Base-by-base conservation (phyloP, 2,113 vertebrate genomes). In the Phoxinus phoxinus region DNA sequence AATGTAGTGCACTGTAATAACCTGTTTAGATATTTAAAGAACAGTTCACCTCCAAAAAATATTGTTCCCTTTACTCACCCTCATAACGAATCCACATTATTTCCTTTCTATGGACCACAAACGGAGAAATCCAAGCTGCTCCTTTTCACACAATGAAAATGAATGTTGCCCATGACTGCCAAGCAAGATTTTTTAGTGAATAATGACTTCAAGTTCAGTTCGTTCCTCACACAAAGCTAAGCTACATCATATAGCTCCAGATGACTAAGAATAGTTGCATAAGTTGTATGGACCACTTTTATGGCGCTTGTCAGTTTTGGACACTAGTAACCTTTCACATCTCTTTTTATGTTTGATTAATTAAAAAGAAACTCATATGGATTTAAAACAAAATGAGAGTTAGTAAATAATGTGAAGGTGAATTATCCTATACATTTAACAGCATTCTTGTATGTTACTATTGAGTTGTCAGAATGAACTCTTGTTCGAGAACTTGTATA, bases 401-500 rank as follows among this genome's bases (percentile, higher is more conserved):
- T 13, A 65, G 27, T 6, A 67, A 19, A 19, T 32, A 67, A 17
- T 65, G 53, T 25, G 10, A 25, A 61, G n/a, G 58, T 61, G 3
- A 41, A 72, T 19, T 67, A 69, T 69, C 7, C 15, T 10, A 41
- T 41, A 41, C 2, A 10, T 65, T 65, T 65, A 67, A 32, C 63
- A 65, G 23, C 32, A 37, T 10, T 71, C 19, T 5, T 41, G 9
- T 37, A 71, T 37, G 9, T 71, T 41, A 23, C 44, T 19, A 3
- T 3, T 15, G 19, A 78, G 19, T 56, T 71, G 46, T 23, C 37
- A 76, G 4, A 65, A 84, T 25, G 2, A 2, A 63, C 3, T 15
- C n/a, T 63, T 32, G 30, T 85, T 74, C 21, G 17, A 35, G 23
- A 85, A 90, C 51, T 58, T 84, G 53, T 67, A 87, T 27, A 27